These are phyloP conservation scores for Synaphobranchus kaupii DNA, from an alignment of 2,797 vertebrate species.

Conservation along the genomic window DNA sequence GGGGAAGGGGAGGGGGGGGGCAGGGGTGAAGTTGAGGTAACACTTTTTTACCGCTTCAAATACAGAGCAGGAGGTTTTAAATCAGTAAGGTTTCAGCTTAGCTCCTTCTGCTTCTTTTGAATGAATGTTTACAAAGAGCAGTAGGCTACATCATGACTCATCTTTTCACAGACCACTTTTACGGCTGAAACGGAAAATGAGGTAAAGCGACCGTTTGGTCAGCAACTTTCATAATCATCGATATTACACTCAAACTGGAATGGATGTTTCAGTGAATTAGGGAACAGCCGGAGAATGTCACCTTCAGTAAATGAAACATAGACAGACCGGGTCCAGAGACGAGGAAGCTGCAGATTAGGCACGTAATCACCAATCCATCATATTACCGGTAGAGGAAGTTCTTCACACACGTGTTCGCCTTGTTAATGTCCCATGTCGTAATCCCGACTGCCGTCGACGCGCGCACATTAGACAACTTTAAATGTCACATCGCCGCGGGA, in stretches of 20 bases:
- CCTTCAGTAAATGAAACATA: not conserved
- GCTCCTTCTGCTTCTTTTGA: not conserved
- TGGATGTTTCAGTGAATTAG: not conserved
- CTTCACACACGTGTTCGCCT: not conserved
- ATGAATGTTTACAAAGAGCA: not conserved
- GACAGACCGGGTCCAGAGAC: not conserved
- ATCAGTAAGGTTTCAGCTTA: not conserved
- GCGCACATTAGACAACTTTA: not conserved
- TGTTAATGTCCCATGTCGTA: not conserved
- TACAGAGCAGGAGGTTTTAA: not conserved
- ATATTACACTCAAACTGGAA: not conserved
- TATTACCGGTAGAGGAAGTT: not conserved
- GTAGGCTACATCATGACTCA: not conserved
- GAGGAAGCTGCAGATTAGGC: too few species aligned
- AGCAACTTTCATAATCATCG: not conserved
- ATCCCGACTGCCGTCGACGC: not conserved
- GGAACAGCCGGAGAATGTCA: constrained; percentile 5
- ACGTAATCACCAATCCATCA: constrained; percentile 4
- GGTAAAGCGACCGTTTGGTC: not conserved
- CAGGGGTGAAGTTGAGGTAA: not conserved
- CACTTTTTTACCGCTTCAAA: not conserved
- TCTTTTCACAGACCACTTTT: not conserved
- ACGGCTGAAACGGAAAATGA: not conserved
- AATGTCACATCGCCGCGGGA: constrained; percentile 43
- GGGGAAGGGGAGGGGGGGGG: not conserved